Percentiles rank a stretch among this genome's conserved stretches.
Evolutionary conservation across 2,888 invertebrate species (phyloP).

Genomic region (Lasiommata megera): DNA sequence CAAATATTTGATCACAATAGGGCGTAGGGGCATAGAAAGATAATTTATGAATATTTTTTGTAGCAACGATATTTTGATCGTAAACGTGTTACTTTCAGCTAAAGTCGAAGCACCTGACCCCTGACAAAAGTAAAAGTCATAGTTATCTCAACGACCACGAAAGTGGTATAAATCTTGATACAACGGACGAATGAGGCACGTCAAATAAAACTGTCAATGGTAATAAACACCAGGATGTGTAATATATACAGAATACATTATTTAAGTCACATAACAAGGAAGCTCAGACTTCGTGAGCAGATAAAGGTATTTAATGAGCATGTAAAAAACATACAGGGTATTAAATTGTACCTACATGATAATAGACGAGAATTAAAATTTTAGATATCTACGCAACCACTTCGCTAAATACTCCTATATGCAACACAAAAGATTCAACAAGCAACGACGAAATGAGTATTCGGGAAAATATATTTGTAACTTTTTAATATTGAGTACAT

Average conservation of each 20-base stretch:
- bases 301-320: constrained; percentile 40
- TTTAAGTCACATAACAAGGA: constrained; percentile 41
- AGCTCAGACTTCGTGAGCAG: constrained; percentile 36
- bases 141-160: constrained; percentile 32
- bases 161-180: constrained; percentile 50
- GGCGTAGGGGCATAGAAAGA: neutral
- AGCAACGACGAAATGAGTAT: neutral
- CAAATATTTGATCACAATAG: no score
- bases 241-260: constrained; percentile 28
- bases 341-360: constrained; percentile 1
- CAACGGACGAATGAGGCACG: constrained; percentile 45
- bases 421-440: neutral
- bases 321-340: constrained; percentile 35
- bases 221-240: constrained; percentile 36
- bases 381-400: neutral
- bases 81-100: constrained; percentile 10
- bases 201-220: constrained; percentile 43
- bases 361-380: constrained; percentile 6
- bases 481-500: no score
- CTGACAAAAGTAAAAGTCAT: constrained; percentile 45
- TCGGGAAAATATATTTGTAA: no score
- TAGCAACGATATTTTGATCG: neutral
- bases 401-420: neutral
- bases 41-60: neutral
- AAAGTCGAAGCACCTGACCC: constrained; percentile 29